Conservation (phyloP, 2,888 invertebrate species). For the Cataglyphis albicans region DNA sequence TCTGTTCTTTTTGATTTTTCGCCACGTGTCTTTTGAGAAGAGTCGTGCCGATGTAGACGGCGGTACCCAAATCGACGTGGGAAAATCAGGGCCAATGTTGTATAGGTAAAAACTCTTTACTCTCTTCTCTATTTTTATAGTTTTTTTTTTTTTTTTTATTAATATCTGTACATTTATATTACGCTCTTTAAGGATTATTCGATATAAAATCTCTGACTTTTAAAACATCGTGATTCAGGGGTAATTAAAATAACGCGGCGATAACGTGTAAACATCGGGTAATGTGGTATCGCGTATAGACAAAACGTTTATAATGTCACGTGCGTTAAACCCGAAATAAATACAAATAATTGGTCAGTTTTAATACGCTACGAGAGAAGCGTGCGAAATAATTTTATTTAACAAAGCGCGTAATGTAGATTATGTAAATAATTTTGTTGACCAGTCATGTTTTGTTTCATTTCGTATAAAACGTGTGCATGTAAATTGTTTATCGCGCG, state of each 20-base stretch:
- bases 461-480: slow-evolving; percentile 56
- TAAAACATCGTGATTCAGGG: slow-evolving; percentile 47
- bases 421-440: slow-evolving; percentile 58
- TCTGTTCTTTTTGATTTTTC: background rate
- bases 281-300: slow-evolving; percentile 56
- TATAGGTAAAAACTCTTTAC: slow-evolving; percentile 44
- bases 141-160: background rate
- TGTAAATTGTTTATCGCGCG: slow-evolving; percentile 57
- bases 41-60: slow-evolving; percentile 23
- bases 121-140: background rate
- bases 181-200: background rate
- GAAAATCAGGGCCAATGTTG: slow-evolving; percentile 33
- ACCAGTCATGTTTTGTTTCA: slow-evolving; percentile 57
- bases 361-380: slow-evolving; percentile 57
- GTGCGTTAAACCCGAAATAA: slow-evolving; percentile 58
- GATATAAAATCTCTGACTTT: slow-evolving; percentile 52
- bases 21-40: slow-evolving; percentile 41
- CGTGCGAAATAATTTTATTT: slow-evolving; percentile 58
- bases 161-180: background rate
- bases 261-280: slow-evolving; percentile 57
- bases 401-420: slow-evolving; percentile 58
- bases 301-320: slow-evolving; percentile 58
- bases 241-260: slow-evolving; percentile 55
- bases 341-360: slow-evolving; percentile 58
- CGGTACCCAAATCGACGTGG: slow-evolving; percentile 20